Evolutionary conservation across 2,888 invertebrate genomes (phyloP), one percentile per base, ranked within the genome.

Genomic region (Dicycla oo): DNA sequence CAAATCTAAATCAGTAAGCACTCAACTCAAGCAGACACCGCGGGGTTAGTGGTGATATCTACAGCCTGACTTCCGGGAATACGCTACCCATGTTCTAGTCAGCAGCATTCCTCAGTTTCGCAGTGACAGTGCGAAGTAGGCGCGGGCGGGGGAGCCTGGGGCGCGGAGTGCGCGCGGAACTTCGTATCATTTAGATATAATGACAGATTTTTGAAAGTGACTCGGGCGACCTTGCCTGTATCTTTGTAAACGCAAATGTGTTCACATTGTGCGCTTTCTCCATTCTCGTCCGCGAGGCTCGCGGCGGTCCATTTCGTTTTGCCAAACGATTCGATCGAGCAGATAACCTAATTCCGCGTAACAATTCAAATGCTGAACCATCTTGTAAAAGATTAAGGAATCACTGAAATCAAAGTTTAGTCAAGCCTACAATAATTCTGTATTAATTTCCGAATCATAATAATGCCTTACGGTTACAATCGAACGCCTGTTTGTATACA

Each of bases 151-250:
- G 13, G 20, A 20, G 18, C 8, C 8, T 8, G 23, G 0, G 40
- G 18, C 15, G 26, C 38, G 18, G n/a, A 2, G 34, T 5, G 61
- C 30, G 7, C 43, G 54, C 40, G 30, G 34, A 2, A 30, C 15
- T 23, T 47, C 49, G 34, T 61, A 40, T 57, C 56, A 20, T 80
- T 81, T 57, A 62, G 65, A 82, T 51, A 67, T 73, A 73, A 70
- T 73, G 68, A 61, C 65, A 80, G 69, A 80, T 68, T 85, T 83
- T 84, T 85, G 87, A 87, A 87, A 88, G 87, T 80, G 78, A 75
- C 71, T 73, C 66, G 47, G 54, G 60, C 72, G 88, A 88, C 88
- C 88, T 88, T 87, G 86, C 71, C 78, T 54, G 43, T 82, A 74
- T 70, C 79, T 77, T 79, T 77, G 78, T 81, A 75, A 82, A 74